A percentile compares a stretch with the other conserved stretches of the same genome.
Evolutionary conservation across 2,113 vertebrate species (phyloP).

Genomic region (Etheostoma cragini): DNA sequence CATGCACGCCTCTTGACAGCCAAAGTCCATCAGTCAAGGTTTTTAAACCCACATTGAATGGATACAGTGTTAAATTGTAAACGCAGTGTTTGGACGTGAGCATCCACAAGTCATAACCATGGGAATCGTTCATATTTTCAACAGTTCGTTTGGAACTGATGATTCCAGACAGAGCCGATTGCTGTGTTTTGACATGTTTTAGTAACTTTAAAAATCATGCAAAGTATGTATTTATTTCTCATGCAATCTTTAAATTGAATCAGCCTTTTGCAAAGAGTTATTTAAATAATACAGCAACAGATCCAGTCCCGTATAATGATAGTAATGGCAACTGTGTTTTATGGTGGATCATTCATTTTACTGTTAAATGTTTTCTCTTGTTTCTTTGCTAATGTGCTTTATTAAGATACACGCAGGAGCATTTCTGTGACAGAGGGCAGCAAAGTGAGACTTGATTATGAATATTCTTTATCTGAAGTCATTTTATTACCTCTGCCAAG

Average conservation of each 20-base stretch:
- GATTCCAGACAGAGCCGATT: neutral
- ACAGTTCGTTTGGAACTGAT: neutral
- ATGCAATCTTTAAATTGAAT: neutral
- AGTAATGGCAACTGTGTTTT: neutral
- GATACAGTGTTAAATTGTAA: neutral
- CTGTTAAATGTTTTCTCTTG: neutral
- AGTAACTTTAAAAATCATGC: neutral
- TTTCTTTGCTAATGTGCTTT: neutral
- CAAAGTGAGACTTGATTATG: slow-evolving; percentile 24
- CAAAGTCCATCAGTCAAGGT: neutral
- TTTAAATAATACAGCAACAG: neutral
- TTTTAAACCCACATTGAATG: neutral
- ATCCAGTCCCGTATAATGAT: neutral
- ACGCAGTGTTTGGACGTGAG: neutral
- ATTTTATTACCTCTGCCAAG: slow-evolving; percentile 12
- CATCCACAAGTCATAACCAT: neutral
- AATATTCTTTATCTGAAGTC: slow-evolving; percentile 26
- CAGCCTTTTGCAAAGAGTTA: neutral
- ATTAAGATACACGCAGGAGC: slow-evolving; percentile 5
- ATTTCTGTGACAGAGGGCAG: slow-evolving; percentile 7
- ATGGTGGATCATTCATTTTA: neutral
- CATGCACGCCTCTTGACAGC: neutral
- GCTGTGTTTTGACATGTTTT: neutral
- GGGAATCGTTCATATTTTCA: neutral
- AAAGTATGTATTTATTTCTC: neutral